Percentiles rank a stretch among this genome's conserved stretches.
Evolutionary conservation across 2,797 vertebrate genomes (phyloP).

Genomic region (Anolis apletophallus): DNA sequence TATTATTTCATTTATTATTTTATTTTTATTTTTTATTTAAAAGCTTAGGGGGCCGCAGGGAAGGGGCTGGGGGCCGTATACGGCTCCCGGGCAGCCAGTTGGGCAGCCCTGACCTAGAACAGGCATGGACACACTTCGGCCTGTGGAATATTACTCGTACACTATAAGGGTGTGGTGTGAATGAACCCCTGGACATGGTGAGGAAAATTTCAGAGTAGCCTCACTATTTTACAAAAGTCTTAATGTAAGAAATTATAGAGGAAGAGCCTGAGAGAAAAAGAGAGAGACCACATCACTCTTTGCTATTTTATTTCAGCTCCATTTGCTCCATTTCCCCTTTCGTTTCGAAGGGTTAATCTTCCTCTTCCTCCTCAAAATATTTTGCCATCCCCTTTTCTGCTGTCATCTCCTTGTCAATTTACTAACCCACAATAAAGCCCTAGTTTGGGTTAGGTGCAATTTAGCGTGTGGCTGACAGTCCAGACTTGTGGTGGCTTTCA

Average conservation of each 20-base stretch:
- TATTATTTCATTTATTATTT: no score
- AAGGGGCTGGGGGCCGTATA: no score
- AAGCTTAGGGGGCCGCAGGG: no score
- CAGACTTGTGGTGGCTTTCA: slow-evolving; percentile 76
- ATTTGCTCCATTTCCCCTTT: not conserved
- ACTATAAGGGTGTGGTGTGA: no score
- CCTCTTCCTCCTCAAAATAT: slow-evolving; percentile 14
- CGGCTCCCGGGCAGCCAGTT: no score
- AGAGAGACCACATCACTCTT: not conserved
- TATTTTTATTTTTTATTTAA: no score
- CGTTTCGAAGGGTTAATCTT: not conserved
- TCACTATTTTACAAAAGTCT: not conserved
- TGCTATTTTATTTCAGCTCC: not conserved
- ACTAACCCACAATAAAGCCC: slow-evolving; percentile 21
- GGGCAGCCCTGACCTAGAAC: no score
- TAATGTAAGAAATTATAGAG: not conserved
- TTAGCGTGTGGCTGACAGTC: slow-evolving; percentile 52
- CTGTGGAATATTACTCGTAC: no score
- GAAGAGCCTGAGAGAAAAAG: not conserved
- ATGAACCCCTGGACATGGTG: not conserved
- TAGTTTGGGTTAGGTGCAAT: slow-evolving; percentile 32
- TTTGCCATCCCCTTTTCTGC: slow-evolving; percentile 30
- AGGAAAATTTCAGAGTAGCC: not conserved
- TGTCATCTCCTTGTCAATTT: slow-evolving; percentile 28
- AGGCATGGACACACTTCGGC: no score